phyloP scores from a whole-genome alignment of 1,140 invertebrate species.

The Aplysia californica region DNA sequence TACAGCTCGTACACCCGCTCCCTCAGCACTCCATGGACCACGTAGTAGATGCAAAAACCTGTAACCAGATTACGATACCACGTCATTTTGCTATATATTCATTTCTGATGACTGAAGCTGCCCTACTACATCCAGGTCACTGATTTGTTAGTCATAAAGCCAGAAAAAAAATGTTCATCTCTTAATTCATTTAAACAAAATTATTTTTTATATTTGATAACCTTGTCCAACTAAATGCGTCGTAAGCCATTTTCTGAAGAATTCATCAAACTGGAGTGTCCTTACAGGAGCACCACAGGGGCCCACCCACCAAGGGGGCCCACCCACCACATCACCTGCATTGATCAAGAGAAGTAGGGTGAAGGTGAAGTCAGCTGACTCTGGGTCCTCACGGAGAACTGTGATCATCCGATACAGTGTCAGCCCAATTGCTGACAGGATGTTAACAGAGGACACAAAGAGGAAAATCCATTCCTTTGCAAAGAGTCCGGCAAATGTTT shows the following conservation, averaged over 20 bases:
- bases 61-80: too few species aligned
- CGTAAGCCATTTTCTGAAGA: too few species aligned
- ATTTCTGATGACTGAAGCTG: too few species aligned
- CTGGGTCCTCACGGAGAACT: conserved; percentile 33
- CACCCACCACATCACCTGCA: too few species aligned
- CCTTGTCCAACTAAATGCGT: too few species aligned
- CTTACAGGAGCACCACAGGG: too few species aligned
- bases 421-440: conserved; percentile 48
- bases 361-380: conserved; percentile 55
- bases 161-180: background rate
- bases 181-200: background rate
- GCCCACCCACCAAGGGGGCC: too few species aligned
- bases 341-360: conserved; percentile 57
- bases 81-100: too few species aligned
- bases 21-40: conserved; percentile 49
- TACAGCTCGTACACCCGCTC: conserved; percentile 55
- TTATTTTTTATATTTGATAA: too few species aligned
- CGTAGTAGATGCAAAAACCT: conserved; percentile 40
- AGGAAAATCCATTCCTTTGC: conserved; percentile 52
- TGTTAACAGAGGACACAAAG: conserved; percentile 47
- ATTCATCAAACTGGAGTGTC: too few species aligned
- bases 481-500: conserved; percentile 51
- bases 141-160: too few species aligned
- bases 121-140: too few species aligned
- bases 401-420: conserved; percentile 49